phyloP scores from a whole-genome alignment of 2,888 invertebrate genomes.

The Aplocera efformata region DNA sequence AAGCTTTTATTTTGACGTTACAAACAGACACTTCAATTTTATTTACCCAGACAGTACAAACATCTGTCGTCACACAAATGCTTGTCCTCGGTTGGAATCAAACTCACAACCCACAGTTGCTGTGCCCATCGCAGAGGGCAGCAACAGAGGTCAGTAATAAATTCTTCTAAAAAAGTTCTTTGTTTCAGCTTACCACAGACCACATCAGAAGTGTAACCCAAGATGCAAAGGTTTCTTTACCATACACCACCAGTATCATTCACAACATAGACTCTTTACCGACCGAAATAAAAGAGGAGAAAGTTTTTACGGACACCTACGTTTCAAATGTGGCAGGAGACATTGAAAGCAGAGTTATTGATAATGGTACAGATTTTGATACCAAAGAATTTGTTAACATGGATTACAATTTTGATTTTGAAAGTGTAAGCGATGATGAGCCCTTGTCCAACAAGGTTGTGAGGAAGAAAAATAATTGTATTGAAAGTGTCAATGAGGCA shows the following conservation, averaged over 20 bases:
- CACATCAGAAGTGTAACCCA: slow-evolving; percentile 29
- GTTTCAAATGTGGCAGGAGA: neutral
- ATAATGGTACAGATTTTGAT: neutral
- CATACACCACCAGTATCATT: slow-evolving; percentile 11
- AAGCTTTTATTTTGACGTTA: too few relatives aligned
- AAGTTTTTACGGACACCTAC: neutral
- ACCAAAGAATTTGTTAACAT: slow-evolving; percentile 4
- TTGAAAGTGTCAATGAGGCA: too few relatives aligned
- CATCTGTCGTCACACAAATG: too few relatives aligned
- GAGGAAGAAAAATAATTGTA: neutral
- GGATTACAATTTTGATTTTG: neutral
- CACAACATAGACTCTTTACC: slow-evolving; percentile 10
- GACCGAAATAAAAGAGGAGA: slow-evolving; percentile 12
- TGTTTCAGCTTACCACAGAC: slow-evolving; percentile 32
- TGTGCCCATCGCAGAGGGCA: too few relatives aligned
- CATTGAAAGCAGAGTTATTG: neutral
- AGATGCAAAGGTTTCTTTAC: slow-evolving; percentile 8
- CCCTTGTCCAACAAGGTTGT: slow-evolving; percentile 18
- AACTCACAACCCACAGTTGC: too few relatives aligned
- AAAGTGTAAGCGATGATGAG: slow-evolving; percentile 22
- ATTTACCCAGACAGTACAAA: too few relatives aligned
- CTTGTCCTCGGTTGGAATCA: too few relatives aligned
- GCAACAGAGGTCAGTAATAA: too few relatives aligned
- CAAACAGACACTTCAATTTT: too few relatives aligned
- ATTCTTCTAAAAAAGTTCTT: neutral